Conservation (phyloP, 2,888 invertebrate species). For the Cyclophora punctaria region DNA sequence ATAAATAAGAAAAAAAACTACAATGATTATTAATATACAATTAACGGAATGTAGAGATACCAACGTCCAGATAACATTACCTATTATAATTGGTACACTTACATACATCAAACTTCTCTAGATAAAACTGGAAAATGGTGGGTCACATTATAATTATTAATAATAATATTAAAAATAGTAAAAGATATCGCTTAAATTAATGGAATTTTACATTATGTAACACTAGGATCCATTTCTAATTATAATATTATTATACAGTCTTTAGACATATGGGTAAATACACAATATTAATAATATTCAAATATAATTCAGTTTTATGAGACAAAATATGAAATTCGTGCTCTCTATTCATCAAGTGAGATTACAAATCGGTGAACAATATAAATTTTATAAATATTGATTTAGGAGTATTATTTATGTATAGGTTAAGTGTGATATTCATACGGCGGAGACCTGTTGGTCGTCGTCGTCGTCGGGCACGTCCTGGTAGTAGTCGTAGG, state of each 20-base stretch:
- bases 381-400: constrained; percentile 55
- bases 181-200: constrained; percentile 56
- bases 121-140: constrained; percentile 73
- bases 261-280: constrained; percentile 72
- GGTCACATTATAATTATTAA: constrained; percentile 59
- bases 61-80: constrained; percentile 53
- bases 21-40: constrained; percentile 57
- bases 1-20: constrained; percentile 62
- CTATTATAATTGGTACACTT: constrained; percentile 39
- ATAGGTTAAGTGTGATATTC: constrained; percentile 27
- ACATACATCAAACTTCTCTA: constrained; percentile 60
- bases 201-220: constrained; percentile 69
- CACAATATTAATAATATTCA: constrained; percentile 41
- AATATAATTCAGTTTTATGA: constrained; percentile 24
- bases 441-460: constrained; percentile 72
- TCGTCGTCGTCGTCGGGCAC: constrained; percentile 69
- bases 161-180: constrained; percentile 35
- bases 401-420: constrained; percentile 40
- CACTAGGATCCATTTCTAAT: constrained; percentile 62
- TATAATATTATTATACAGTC: constrained; percentile 69
- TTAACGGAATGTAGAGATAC: constrained; percentile 74
- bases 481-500: constrained; percentile 80
- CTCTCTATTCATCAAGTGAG: constrained; percentile 69
- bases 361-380: constrained; percentile 66
- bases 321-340: constrained; percentile 64